Base-by-base conservation (phyloP, 2,888 invertebrate genomes). In the Andrena chrysosceles region DNA sequence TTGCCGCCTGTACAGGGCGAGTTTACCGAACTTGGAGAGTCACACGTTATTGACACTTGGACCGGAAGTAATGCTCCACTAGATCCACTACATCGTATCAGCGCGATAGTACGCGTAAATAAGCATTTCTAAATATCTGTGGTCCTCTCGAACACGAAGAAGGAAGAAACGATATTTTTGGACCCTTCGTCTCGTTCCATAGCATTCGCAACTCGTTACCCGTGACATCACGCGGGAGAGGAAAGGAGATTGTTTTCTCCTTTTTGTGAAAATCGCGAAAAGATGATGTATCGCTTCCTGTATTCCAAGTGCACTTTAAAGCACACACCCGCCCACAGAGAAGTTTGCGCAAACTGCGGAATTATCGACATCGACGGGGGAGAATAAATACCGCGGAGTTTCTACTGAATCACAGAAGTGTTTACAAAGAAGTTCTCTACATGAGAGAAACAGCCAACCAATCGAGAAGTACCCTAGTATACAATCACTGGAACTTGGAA, bases 11-110 rank as follows among this genome's bases (percentile, higher is more conserved):
- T 35, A 70, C 16, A 31, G 64, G 31, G 52, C 42, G 60, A 82
- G 82, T 87, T 85, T 71, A 35, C 62, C 70, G 29, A 81, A 84
- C 74, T 77, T 69, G 31, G 52, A 42, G 16, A 5, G 33, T 3
- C 68, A 72, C 26, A 35, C 70, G 64, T 83, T 87, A 64, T 69
- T 69, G 69, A 73, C 62, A 87, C 82, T 80, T 87, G 80, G 70
- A 7, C 77, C 73, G 77, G 77, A 87, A 87, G 63, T 83, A 85
- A 87, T 77, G 67, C 33, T 60, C 63, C 35, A 48, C 33, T 48
- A 59, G 67, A 42, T 66, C 56, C 31, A 59, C 52, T 54, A 62
- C 60, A 20, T 23, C 68, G 35, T 23, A 5, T 13, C 20, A 10
- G n/a, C 23, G 33, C 13, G 26, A 42, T 67, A 35, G 26, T 5